These are phyloP conservation scores for Incurvaria masculella DNA, from an alignment of 2,888 invertebrate species.

Conservation along the genomic window DNA sequence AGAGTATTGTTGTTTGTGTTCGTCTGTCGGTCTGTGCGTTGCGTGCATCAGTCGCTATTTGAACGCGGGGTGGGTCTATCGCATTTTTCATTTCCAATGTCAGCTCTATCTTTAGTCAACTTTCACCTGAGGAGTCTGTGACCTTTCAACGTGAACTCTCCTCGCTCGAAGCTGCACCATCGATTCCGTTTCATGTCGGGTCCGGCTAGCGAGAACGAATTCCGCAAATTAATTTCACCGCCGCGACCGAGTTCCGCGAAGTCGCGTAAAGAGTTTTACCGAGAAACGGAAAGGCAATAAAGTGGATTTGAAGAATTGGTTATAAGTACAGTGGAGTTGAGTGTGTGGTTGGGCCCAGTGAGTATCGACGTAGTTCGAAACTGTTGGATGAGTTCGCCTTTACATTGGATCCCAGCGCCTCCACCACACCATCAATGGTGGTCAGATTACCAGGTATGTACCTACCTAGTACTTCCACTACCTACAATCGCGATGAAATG, in stretches of 20 bases:
- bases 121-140: neutral
- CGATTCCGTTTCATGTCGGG: neutral
- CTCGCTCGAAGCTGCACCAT: neutral
- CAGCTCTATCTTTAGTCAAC: neutral
- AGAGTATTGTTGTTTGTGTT: too few species aligned
- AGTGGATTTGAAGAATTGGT: constrained; percentile 50
- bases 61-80: neutral
- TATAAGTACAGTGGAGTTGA: neutral
- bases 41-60: neutral
- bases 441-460: constrained; percentile 54
- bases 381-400: constrained; percentile 23
- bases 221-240: constrained; percentile 54
- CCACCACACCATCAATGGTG: constrained; percentile 50
- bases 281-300: constrained; percentile 49
- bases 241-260: constrained; percentile 47
- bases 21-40: neutral
- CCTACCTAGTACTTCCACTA: too few species aligned
- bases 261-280: constrained; percentile 51
- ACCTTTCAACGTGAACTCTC: neutral
- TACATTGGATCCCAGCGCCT: constrained; percentile 54
- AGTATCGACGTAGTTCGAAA: neutral
- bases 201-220: constrained; percentile 31
- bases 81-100: neutral
- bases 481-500: too few species aligned
- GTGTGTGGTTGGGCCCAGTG: neutral